These are phyloP conservation scores for Pagetopsis macropterus DNA, from an alignment of 2,797 vertebrate genomes.

Conservation along the genomic window DNA sequence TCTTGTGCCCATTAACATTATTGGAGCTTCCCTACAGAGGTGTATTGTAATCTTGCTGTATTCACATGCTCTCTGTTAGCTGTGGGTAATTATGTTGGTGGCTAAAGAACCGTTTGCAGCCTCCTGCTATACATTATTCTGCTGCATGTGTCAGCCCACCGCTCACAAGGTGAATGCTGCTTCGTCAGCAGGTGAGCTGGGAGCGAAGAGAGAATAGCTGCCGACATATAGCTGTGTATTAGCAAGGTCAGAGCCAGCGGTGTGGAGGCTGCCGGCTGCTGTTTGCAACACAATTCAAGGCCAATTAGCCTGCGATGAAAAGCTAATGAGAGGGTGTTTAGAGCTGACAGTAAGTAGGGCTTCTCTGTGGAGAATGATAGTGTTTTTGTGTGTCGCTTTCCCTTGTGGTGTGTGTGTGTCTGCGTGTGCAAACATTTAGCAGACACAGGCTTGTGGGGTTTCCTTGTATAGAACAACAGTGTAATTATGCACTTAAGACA, in stretches of 20 bases:
- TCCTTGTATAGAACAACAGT: constrained; percentile 43
- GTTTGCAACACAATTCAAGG: constrained; percentile 52
- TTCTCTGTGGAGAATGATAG: constrained; percentile 50
- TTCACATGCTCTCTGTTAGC: not conserved
- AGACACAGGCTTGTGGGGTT: constrained; percentile 38
- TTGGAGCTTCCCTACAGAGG: not conserved
- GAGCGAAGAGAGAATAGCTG: not conserved
- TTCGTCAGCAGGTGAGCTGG: not conserved
- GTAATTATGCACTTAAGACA: constrained; percentile 38
- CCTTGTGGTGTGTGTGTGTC: constrained; percentile 29
- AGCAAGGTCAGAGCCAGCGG: constrained; percentile 15
- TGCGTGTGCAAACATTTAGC: constrained; percentile 24
- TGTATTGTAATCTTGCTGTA: not conserved
- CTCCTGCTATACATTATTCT: not conserved
- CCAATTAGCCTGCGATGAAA: constrained; percentile 67
- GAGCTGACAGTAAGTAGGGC: constrained; percentile 62
- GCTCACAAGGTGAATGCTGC: not conserved
- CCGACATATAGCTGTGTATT: constrained; percentile 8
- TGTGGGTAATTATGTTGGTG: not conserved
- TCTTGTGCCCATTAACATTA: too few relatives aligned
- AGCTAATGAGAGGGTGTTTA: constrained; percentile 65
- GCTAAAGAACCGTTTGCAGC: not conserved
- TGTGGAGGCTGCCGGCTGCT: constrained; percentile 39
- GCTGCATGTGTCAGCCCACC: constrained; percentile 13
- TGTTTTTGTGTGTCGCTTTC: constrained; percentile 42